A percentile compares a stretch with the other conserved stretches of the same genome.
Evolutionary conservation across 1,140 invertebrate species (phyloP).

Genomic region (Caenorhabditis inopinata): DNA sequence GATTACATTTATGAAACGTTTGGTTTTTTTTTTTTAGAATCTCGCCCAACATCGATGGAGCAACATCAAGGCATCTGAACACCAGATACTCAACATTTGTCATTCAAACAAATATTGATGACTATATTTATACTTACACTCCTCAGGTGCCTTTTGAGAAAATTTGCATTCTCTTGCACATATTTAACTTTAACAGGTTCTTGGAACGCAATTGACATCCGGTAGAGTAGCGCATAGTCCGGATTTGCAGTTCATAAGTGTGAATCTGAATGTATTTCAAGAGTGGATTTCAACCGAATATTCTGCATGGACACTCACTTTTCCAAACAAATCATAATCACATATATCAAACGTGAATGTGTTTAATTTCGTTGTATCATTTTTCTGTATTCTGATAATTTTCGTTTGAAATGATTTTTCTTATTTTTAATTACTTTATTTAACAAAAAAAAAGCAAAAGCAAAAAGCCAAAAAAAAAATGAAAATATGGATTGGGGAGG

Average conservation of each 20-base stretch:
- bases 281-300: background rate
- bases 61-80: constrained; percentile 20
- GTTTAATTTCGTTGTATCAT: too few relatives aligned
- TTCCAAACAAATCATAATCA: background rate
- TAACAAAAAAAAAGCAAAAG: too few relatives aligned
- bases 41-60: background rate
- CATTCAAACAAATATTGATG: background rate
- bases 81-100: constrained; percentile 24
- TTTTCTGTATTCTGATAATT: too few relatives aligned
- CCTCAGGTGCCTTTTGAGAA: background rate
- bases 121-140: background rate
- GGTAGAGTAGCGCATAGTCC: constrained; percentile 8
- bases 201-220: background rate
- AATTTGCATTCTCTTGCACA: too few relatives aligned
- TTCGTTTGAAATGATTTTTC: background rate
- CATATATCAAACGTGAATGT: background rate
- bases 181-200: too few relatives aligned
- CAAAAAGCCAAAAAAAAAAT: too few relatives aligned
- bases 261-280: background rate
- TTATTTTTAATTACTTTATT: too few relatives aligned
- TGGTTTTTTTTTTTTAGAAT: background rate
- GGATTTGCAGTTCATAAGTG: background rate
- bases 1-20: background rate
- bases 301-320: background rate
- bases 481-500: too few relatives aligned